Base-by-base conservation (phyloP, 2,888 invertebrate genomes). In the Dendrolimus houi region DNA sequence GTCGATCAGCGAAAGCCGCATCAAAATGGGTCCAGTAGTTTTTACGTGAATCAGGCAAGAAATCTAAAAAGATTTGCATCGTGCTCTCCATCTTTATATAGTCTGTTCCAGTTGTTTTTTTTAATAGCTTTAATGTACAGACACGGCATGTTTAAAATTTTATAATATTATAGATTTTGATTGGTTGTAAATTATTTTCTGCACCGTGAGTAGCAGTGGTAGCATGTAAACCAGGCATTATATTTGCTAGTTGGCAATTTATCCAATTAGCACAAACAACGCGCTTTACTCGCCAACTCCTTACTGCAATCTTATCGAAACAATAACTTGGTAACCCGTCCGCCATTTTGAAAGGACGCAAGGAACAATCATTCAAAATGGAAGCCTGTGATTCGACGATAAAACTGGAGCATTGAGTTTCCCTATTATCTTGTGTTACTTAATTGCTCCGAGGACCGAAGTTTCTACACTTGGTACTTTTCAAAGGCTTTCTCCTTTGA, bases 351-450 rank as follows among this genome's bases (percentile, higher is more conserved):
- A 17, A 60, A 59, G 56, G 62, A 58, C 52, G 55, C 59, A 60
- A 62, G 60, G 54, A 58, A 57, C 61, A 64, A 66, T 70, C 63
- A 65, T 62, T 70, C 67, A 71, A 69, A 67, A 72, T 68, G 71
- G 68, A 62, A 57, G 54, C 56, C 55, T 57, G 57, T 64, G 64
- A 68, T 66, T 68, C 59, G 62, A 47, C 12, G 47, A 47, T 47
- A 47, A 61, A 58, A 57, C 61, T 53, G 52, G 47, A 52, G 14
- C 52, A 13, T 52, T 52, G 52, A 8, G 40, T 52, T 8, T 12
- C 54, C 12, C 47, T 63, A 58, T 58, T 14, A 47, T 47, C 47
- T 47, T 7, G 9, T 47, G 12, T 47, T 47, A 9, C 9, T 9
- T 47, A 47, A 47, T 47, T 47, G 47, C 9, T 47, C 47, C 12